Percentiles rank a stretch among this genome's conserved stretches.
These are phyloP conservation scores for Hemithea aestivaria DNA, from an alignment of 2,888 invertebrate genomes.

Conservation along the genomic window DNA sequence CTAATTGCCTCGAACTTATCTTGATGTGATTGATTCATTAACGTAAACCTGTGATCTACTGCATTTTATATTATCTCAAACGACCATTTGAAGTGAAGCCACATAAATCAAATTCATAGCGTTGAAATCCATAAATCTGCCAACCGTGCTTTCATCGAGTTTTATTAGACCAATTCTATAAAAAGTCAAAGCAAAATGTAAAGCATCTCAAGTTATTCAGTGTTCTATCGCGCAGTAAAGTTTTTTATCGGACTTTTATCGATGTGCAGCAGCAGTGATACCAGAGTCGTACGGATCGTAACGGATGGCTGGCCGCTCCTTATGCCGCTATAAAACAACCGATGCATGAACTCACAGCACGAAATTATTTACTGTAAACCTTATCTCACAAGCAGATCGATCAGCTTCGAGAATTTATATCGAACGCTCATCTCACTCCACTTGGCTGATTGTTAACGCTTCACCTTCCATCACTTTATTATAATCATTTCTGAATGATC, in stretches of 20 bases:
- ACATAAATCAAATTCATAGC: constrained; percentile 10
- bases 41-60: not conserved
- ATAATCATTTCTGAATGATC: too few species aligned
- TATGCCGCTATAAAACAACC: constrained; percentile 42
- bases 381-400: constrained; percentile 31
- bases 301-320: constrained; percentile 38
- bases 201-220: constrained; percentile 25
- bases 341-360: constrained; percentile 41
- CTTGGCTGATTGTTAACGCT: too few species aligned
- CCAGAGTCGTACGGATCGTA: constrained; percentile 34
- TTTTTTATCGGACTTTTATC: constrained; percentile 33
- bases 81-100: constrained; percentile 7
- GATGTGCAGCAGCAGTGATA: constrained; percentile 35
- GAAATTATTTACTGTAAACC: constrained; percentile 35
- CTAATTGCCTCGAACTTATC: too few species aligned
- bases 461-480: too few species aligned
- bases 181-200: constrained; percentile 19
- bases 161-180: constrained; percentile 18
- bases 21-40: too few species aligned
- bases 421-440: too few species aligned
- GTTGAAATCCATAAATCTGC: constrained; percentile 19
- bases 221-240: constrained; percentile 27
- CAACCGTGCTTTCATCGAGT: constrained; percentile 14
- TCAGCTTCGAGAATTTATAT: constrained; percentile 24
- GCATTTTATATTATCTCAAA: constrained; percentile 2